A percentile compares a stretch with the other conserved stretches of the same genome.
Evolutionary conservation across 2,797 vertebrate genomes (phyloP).

Genomic region (Darevskia mixta): DNA sequence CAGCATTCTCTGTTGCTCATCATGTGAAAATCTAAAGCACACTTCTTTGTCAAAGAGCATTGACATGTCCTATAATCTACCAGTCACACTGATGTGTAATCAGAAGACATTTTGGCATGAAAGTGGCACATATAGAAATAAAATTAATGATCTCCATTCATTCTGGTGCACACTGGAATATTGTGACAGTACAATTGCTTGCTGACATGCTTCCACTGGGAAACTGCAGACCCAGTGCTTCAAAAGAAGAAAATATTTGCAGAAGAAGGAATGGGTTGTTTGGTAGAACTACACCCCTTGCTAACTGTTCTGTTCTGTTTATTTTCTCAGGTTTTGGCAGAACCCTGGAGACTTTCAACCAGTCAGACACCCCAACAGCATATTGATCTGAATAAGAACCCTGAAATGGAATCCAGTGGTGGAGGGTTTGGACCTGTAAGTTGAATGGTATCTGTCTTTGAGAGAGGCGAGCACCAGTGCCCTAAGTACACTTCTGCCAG

Average conservation of each 20-base stretch:
- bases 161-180: neutral
- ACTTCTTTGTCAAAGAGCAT: neutral
- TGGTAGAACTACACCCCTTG: neutral
- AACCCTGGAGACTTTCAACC: slow-evolving; percentile 96
- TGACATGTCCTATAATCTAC: neutral
- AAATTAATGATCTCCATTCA: neutral
- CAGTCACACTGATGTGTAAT: neutral
- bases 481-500: neutral
- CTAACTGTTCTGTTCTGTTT: neutral
- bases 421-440: slow-evolving; percentile 97
- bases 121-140: too few relatives aligned
- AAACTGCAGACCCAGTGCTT: neutral
- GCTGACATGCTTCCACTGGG: neutral
- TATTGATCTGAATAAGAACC: slow-evolving; percentile 86
- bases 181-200: neutral
- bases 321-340: slow-evolving; percentile 89
- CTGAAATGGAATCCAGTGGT: slow-evolving; percentile 88
- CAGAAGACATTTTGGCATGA: too few relatives aligned
- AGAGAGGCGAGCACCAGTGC: neutral
- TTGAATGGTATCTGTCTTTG: slow-evolving; percentile 46
- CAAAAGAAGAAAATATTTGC: neutral
- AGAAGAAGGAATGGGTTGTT: neutral
- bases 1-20: neutral
- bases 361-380: slow-evolving; percentile 96
- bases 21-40: neutral